A percentile compares a stretch with the other conserved stretches of the same genome.
phyloP scores from a whole-genome alignment of 1,140 invertebrate species.

The Sinella curviseta region DNA sequence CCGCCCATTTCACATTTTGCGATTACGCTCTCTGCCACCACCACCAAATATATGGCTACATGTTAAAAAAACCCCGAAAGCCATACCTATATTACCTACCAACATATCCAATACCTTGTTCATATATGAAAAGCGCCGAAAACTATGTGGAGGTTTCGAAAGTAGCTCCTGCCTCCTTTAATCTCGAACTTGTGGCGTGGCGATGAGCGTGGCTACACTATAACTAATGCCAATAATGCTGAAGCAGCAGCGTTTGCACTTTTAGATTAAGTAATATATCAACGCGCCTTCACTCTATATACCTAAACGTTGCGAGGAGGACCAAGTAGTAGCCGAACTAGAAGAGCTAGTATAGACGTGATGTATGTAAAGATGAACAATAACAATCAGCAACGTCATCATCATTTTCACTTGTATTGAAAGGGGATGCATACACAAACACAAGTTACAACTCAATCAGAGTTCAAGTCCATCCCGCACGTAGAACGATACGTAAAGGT shows the following conservation, averaged over 20 bases:
- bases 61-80: background rate
- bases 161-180: background rate
- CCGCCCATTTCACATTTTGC: conserved; percentile 25
- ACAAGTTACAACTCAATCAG: background rate
- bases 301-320: background rate
- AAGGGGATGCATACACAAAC: no score
- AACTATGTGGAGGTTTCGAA: background rate
- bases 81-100: background rate
- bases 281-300: background rate
- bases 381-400: conserved; percentile 4
- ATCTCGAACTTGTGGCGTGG: conserved; percentile 4
- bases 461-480: background rate
- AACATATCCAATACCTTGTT: no score
- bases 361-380: background rate
- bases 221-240: background rate
- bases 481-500: background rate
- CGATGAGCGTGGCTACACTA: background rate
- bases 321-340: background rate
- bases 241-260: background rate
- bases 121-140: background rate
- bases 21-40: background rate
- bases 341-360: background rate
- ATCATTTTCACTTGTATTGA: background rate
- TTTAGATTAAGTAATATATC: conserved; percentile 17
- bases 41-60: background rate